These are phyloP conservation scores for Leguminivora glycinivorella DNA, from an alignment of 1,140 invertebrate genomes.

Conservation along the genomic window DNA sequence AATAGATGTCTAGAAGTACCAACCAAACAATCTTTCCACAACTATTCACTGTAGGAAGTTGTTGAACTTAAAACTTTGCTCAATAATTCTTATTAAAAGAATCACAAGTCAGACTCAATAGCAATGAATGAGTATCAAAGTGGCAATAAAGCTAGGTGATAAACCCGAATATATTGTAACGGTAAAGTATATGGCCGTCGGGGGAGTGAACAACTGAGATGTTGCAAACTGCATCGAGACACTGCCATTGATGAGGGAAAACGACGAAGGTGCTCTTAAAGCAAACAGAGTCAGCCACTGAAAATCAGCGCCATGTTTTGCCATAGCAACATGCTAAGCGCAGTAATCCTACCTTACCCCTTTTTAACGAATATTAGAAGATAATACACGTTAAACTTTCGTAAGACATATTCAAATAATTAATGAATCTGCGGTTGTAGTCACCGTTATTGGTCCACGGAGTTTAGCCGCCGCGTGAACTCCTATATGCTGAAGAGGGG, in stretches of 20 bases:
- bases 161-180: conserved; percentile 25
- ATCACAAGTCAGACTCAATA: conserved; percentile 12
- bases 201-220: conserved; percentile 7
- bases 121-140: conserved; percentile 14
- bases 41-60: neutral
- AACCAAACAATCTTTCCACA: too few species aligned
- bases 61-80: neutral
- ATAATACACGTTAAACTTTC: too few species aligned
- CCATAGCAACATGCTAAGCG: too few species aligned
- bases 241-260: neutral
- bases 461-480: too few species aligned
- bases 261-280: neutral
- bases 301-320: too few species aligned
- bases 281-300: neutral
- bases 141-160: conserved; percentile 15
- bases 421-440: too few species aligned
- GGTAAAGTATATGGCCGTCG: conserved; percentile 14
- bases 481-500: too few species aligned
- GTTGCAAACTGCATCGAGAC: neutral
- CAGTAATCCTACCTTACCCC: too few species aligned
- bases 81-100: neutral
- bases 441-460: too few species aligned
- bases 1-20: too few species aligned
- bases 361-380: too few species aligned
- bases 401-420: too few species aligned